Evolutionary conservation across 2,888 invertebrate genomes (phyloP), one percentile per base, ranked within the genome.

Genomic region (Limenitis camilla): DNA sequence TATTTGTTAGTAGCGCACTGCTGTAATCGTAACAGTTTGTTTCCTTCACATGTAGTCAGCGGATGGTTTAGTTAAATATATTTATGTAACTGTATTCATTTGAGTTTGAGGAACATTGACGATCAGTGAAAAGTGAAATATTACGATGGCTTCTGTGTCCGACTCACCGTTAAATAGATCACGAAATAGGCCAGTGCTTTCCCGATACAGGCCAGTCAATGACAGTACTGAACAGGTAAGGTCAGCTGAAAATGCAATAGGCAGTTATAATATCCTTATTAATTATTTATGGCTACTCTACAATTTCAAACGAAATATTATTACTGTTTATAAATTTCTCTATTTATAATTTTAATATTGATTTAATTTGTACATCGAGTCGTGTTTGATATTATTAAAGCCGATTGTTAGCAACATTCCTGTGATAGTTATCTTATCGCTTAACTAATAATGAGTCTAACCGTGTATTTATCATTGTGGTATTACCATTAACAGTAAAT

Each of bases 1-100:
- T 76, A 65, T 74, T 73, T 71, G 77, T 68, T 70, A 72, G 76
- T 72, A 74, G 69, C 67, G 69, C 70, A 72, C 71, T 71, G 71
- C 71, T 74, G 72, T 76, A 78, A 77, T 77, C 78, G 71, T 70
- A 73, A 71, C 81, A 81, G 79, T 78, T 70, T 79, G 79, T 79
- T 81, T 81, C 82, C 82, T 80, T 74, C 76, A 69, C 75, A 71
- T 76, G 67, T 67, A 61, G 69, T 68, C 63, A 64, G 67, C 69
- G 74, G 74, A 61, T 72, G 75, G 58, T 56, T 59, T 57, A 61
- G 57, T 55, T 62, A 62, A 61, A 60, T 56, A 53, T 46, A 53
- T 49, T 53, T 50, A 53, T 46, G 43, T 36, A 33, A 50, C 52
- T 40, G 49, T 40, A 50, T 48, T 41, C 52, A 39, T 45, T 40